These are phyloP conservation scores for Idaea dimidiata DNA, from an alignment of 2,888 invertebrate genomes.

Conservation along the genomic window DNA sequence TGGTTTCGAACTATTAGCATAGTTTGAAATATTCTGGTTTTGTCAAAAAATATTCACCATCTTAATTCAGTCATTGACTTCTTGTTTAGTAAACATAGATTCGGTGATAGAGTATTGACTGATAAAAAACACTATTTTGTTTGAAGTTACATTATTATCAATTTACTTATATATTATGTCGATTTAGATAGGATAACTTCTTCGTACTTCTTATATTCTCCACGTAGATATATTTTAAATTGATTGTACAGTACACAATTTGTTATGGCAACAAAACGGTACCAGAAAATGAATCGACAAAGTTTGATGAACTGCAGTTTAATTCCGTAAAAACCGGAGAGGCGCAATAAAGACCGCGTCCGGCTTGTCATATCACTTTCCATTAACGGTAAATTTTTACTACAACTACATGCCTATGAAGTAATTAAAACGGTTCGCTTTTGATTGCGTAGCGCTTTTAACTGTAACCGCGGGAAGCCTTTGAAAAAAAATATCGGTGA, in stretches of 20 bases:
- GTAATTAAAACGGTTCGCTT: constrained; percentile 75
- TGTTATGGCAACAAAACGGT: constrained; percentile 24
- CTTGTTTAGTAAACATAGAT: constrained; percentile 1
- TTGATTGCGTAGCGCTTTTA: constrained; percentile 60
- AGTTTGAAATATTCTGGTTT: background rate
- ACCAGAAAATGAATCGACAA: constrained; percentile 20
- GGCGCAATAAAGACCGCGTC: constrained; percentile 39
- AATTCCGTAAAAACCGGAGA: constrained; percentile 30
- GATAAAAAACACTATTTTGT: background rate
- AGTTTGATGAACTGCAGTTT: constrained; percentile 35
- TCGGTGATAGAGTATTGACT: background rate
- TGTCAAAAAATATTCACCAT: background rate
- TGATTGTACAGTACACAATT: constrained; percentile 10
- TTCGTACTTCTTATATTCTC: background rate
- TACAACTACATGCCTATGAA: constrained; percentile 64
- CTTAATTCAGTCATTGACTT: constrained; percentile 5
- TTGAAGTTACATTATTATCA: background rate
- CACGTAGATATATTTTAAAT: background rate
- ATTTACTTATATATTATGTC: background rate
- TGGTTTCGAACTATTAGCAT: background rate
- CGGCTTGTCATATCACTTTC: constrained; percentile 69
- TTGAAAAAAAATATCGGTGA: constrained; percentile 54
- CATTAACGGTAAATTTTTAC: constrained; percentile 69
- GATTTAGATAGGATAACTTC: no score
- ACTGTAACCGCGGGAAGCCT: constrained; percentile 59